phyloP scores from a whole-genome alignment of 1,140 invertebrate species.

The Drosophila neocordata region DNA sequence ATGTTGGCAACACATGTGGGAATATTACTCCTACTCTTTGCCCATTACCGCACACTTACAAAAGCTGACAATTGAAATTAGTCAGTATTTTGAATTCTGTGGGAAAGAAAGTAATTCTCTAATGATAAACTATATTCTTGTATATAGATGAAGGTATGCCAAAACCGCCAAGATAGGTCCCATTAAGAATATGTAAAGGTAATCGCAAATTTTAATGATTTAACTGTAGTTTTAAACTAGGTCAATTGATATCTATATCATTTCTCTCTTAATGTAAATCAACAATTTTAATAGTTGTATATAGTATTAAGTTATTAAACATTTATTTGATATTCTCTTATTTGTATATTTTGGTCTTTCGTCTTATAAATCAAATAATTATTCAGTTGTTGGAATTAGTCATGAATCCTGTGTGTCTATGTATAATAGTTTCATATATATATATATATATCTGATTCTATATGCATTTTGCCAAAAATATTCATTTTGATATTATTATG shows the following conservation, averaged over 20 bases:
- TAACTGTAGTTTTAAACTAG: too few species aligned
- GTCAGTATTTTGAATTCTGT: conserved; percentile 10
- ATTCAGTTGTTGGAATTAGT: conserved; percentile 7
- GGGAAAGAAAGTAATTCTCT: not conserved
- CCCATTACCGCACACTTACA: not conserved
- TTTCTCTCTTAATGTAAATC: too few species aligned
- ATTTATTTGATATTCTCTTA: not conserved
- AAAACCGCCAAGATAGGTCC: too few species aligned
- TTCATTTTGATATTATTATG: conserved; percentile 47
- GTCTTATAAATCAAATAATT: conserved; percentile 17
- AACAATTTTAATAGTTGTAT: not conserved
- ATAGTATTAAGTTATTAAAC: not conserved
- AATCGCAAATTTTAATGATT: too few species aligned
- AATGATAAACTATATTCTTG: not conserved
- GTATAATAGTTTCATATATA: conserved; percentile 14
- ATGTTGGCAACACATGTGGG: conserved; percentile 10
- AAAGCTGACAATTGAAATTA: conserved; percentile 26
- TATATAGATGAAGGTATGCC: not conserved
- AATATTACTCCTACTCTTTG: not conserved
- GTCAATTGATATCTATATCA: too few species aligned
- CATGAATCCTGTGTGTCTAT: not conserved
- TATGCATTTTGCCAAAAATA: conserved; percentile 47
- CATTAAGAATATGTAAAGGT: too few species aligned
- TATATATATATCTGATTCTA: not conserved
- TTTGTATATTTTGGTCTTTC: not conserved